Percentiles rank a stretch among this genome's conserved stretches.
Conservation (phyloP, 2,113 vertebrate genomes). For the Willisornis vidua region DNA sequence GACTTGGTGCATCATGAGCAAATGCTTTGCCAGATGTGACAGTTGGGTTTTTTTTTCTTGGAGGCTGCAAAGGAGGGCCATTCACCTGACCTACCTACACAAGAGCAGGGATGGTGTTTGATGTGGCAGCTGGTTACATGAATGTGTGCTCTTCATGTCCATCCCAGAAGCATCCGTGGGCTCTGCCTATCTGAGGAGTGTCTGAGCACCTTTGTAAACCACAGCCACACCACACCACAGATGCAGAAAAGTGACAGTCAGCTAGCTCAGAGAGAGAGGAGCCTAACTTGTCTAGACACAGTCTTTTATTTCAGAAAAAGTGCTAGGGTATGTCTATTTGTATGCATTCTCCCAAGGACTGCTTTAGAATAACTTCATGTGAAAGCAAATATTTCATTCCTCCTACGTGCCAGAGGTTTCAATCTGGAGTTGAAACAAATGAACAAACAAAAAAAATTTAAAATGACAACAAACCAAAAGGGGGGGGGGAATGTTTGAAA, state of each 20-base stretch:
- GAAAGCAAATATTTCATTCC: neutral
- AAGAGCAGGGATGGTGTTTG: neutral
- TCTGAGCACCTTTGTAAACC: neutral
- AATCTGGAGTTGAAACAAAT: neutral
- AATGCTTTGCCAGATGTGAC: neutral
- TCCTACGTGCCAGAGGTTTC: neutral
- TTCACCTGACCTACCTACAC: neutral
- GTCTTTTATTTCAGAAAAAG: neutral
- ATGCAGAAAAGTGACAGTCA: neutral
- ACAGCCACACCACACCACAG: fast-evolving
- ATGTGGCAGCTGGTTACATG: neutral
- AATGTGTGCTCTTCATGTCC: neutral
- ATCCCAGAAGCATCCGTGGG: neutral
- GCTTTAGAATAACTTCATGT: neutral
- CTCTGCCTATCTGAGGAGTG: neutral
- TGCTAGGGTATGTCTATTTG: neutral
- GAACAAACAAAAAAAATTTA: neutral
- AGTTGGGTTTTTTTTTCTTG: neutral
- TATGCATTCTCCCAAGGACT: neutral
- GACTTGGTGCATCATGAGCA: neutral
- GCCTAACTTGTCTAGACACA: fast-evolving
- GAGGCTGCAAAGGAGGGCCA: neutral
- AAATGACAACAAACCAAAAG: neutral
- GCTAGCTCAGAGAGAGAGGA: neutral
- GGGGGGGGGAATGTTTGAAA: fast-evolving